Evolutionary conservation across 2,113 vertebrate species (phyloP).

Genomic region (Eulemur rufifrons): DNA sequence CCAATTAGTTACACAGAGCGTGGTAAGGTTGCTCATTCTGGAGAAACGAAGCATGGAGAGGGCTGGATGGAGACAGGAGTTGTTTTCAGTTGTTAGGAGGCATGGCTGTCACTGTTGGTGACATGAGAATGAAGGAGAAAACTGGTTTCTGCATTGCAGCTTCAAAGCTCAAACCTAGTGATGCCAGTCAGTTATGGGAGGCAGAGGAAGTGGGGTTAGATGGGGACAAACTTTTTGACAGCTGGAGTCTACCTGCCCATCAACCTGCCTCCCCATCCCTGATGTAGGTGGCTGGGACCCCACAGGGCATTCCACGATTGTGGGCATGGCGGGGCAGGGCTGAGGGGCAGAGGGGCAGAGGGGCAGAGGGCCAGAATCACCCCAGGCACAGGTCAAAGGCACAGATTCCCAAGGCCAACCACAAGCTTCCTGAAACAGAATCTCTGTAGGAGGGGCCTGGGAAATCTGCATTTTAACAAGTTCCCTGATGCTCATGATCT

Average conservation of each 20-base stretch:
- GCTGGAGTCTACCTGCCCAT: not conserved
- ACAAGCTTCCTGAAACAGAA: not conserved
- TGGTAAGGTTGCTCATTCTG: conserved; percentile 42
- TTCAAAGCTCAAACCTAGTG: conserved; percentile 7
- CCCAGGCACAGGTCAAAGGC: not conserved
- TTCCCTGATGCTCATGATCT: not conserved
- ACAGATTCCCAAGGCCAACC: not conserved
- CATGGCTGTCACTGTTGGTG: conserved; percentile 19
- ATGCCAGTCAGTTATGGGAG: not conserved
- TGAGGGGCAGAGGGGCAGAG: not conserved
- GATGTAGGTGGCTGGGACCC: not conserved
- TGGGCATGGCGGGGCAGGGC: not conserved
- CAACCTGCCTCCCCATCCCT: not conserved
- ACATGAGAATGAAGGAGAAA: conserved; percentile 21
- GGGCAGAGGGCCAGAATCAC: not conserved
- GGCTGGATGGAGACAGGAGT: not conserved
- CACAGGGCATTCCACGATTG: not conserved
- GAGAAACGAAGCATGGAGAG: not conserved
- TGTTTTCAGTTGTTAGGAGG: not conserved
- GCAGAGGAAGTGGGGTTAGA: not conserved
- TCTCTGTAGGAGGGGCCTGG: not conserved
- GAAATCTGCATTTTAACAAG: not conserved
- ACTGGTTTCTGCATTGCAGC: not conserved
- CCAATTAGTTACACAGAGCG: conserved; percentile 33
- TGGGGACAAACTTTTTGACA: not conserved